Evolutionary conservation across 2,797 vertebrate genomes (phyloP).

Genomic region (Rhinophrynus dorsalis): DNA sequence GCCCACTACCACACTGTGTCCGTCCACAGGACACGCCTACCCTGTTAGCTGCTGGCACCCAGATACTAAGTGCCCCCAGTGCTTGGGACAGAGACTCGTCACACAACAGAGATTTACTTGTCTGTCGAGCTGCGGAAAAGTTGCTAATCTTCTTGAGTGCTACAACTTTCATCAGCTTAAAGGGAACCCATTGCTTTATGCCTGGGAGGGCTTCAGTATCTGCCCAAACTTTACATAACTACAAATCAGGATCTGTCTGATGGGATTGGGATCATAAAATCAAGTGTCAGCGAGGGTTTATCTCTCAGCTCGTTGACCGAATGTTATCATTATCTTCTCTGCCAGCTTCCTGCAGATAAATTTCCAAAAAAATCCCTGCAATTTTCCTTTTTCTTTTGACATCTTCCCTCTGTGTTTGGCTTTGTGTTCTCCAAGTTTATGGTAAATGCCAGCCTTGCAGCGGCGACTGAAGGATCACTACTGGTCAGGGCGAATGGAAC

Average conservation of each 20-base stretch:
- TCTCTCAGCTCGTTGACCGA: neutral
- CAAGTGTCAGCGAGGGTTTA: neutral
- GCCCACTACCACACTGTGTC: slow-evolving; percentile 2
- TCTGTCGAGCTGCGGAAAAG: neutral
- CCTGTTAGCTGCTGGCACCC: neutral
- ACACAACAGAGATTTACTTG: slow-evolving; percentile 11
- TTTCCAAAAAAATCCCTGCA: neutral
- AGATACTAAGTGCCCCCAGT: neutral
- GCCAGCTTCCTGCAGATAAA: neutral
- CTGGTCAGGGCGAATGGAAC: slow-evolving; percentile 5
- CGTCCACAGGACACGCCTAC: slow-evolving; percentile 8
- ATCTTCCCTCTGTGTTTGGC: neutral
- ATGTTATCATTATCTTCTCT: neutral
- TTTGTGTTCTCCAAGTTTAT: neutral
- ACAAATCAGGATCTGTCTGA: neutral
- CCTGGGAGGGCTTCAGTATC: neutral
- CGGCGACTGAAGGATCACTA: neutral
- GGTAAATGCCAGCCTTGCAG: neutral
- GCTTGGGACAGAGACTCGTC: slow-evolving; percentile 1
- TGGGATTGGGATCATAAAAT: neutral
- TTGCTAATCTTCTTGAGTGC: slow-evolving; percentile 9
- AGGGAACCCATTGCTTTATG: neutral
- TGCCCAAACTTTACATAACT: neutral
- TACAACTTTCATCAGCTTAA: neutral
- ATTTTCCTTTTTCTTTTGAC: neutral